phyloP scores from a whole-genome alignment of 2,888 invertebrate species.

The Dermolepida albohirtum region DNA sequence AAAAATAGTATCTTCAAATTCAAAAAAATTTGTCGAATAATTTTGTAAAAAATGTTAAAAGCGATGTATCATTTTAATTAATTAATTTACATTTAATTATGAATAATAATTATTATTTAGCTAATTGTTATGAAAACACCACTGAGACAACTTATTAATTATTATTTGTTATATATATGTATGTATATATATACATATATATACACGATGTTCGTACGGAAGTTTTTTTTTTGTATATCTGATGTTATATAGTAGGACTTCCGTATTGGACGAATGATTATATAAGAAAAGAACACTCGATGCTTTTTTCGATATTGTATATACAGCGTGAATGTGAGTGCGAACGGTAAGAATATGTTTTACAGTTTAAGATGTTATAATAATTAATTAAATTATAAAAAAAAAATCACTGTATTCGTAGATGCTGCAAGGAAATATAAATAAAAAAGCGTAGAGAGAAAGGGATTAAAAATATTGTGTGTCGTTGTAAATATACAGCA shows the following conservation, averaged over 20 bases:
- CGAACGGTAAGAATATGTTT: conserved; percentile 46
- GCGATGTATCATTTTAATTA: conserved; percentile 29
- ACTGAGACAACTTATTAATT: conserved; percentile 33
- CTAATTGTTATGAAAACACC: conserved; percentile 36
- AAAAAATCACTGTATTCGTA: conserved; percentile 36
- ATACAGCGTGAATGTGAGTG: conserved; percentile 56
- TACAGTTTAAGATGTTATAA: conserved; percentile 46
- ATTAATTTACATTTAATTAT: conserved; percentile 6
- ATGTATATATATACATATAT: too few relatives aligned
- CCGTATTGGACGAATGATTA: conserved; percentile 20
- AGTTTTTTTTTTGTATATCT: conserved; percentile 32
- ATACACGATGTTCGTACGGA: conserved; percentile 27
- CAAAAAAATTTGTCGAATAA: conserved; percentile 32
- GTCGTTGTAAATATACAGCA: conserved; percentile 33
- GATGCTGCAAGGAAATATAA: conserved; percentile 26
- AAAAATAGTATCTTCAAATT: conserved; percentile 12
- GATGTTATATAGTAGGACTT: conserved; percentile 19
- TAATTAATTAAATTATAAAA: conserved; percentile 45
- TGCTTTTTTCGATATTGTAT: conserved; percentile 56
- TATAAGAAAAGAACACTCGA: conserved; percentile 41
- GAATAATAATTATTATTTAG: conserved; percentile 23
- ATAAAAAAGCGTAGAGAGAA: neutral
- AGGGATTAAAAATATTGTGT: conserved; percentile 4
- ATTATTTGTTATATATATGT: conserved; percentile 37
- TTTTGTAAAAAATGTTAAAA: conserved; percentile 35